These are phyloP conservation scores for Cistogaster globosa DNA, from an alignment of 2,888 invertebrate genomes.

Conservation along the genomic window DNA sequence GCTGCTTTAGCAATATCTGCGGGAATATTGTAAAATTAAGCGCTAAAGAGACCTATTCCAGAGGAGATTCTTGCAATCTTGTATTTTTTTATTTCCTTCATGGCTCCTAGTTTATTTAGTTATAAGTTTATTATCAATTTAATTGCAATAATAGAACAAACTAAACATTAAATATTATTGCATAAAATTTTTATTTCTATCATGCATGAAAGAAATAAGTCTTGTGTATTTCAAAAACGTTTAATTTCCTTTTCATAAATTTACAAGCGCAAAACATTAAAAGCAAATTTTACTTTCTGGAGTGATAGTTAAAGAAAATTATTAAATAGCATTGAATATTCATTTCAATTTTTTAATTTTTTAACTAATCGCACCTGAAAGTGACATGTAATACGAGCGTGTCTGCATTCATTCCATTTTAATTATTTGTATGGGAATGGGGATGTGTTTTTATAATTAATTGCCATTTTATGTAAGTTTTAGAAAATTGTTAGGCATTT, in stretches of 20 bases:
- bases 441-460: slow-evolving; percentile 60
- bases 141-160: not conserved
- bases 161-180: not conserved
- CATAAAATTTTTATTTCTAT: not conserved
- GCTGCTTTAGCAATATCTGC: too few relatives aligned
- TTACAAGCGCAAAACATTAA: not conserved
- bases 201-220: slow-evolving; percentile 47
- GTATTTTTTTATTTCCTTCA: too few relatives aligned
- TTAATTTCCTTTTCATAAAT: slow-evolving; percentile 59
- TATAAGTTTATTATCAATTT: not conserved
- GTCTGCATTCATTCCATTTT: not conserved
- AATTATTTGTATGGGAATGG: not conserved
- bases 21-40: too few relatives aligned
- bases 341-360: slow-evolving; percentile 58
- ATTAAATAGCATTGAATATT: slow-evolving; percentile 54
- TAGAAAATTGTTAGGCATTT: slow-evolving; percentile 68
- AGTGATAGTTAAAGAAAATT: not conserved
- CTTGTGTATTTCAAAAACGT: slow-evolving; percentile 39
- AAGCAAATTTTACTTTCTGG: slow-evolving; percentile 4
- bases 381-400: slow-evolving; percentile 53
- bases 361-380: slow-evolving; percentile 67
- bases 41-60: too few relatives aligned
- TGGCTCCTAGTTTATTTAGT: not conserved
- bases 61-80: too few relatives aligned
- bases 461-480: slow-evolving; percentile 60